Base-by-base conservation (phyloP, 1,140 invertebrate genomes). In the Drosophila lowei region DNA sequence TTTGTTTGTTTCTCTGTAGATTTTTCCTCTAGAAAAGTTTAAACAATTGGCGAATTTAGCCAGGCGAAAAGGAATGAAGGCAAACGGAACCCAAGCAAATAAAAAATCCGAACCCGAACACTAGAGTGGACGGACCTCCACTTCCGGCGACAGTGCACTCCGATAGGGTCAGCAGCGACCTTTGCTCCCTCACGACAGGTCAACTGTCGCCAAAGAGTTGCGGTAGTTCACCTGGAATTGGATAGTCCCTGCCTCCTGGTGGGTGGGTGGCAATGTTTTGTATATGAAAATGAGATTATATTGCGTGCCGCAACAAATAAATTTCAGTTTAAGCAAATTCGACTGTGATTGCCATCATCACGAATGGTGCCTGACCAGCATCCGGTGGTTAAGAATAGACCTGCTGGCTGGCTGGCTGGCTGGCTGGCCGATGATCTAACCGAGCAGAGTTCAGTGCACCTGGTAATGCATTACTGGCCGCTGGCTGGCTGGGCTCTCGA, bases 91-190 rank as follows among this genome's bases (percentile, higher is more conserved):
- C 34, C 25, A 21, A 21, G 21, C 11, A 11, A 34, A 15, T 41
- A 65, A 48, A 63, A 25, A 21, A 44, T 72, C 46, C 44, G 42
- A 50, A 43, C 50, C 63, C 83, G 65, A 77, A 63, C 66, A 86
- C 46, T 62, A 56, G 38, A 74, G 38, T 61, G 52, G 49, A 63
- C 11, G 11, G 67, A 56, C 62, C 59, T 53, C 30, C 47, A 76
- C 58, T 80, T 86, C 80, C 81, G 80, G 81, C 25, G 80, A 65
- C 81, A 79, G 71, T 85, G 80, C 61, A 81, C 74, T 55, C 50
- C 16, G 11, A 57, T 52, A 60, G 77, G 80, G 81, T 85, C 81
- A 86, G 18, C 21, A 30, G 46, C 54, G 71, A 74, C 43, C 71
- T 74, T 86, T 84, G 81, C 79, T 65, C 80, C 68, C 59, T 25